Percentiles rank a stretch among this genome's conserved stretches.
Evolutionary conservation across 2,797 vertebrate genomes (phyloP).

Genomic region (Amblyraja radiata): DNA sequence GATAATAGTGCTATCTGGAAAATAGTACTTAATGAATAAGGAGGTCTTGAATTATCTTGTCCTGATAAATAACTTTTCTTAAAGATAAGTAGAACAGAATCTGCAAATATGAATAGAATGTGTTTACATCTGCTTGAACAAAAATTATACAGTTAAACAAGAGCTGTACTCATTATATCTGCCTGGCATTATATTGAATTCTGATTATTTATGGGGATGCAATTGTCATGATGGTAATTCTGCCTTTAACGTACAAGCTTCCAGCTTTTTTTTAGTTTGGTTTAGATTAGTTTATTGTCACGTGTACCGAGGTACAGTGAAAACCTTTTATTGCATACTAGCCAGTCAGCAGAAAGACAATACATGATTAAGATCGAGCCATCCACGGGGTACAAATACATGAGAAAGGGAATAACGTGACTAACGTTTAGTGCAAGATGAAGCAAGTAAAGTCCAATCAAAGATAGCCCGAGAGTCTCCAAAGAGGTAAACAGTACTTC

Average conservation of each 20-base stretch:
- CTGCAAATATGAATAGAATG: background rate
- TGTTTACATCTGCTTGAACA: background rate
- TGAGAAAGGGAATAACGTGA: no score
- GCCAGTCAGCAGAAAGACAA: no score
- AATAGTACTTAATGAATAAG: conserved; percentile 9
- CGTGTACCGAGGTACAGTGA: no score
- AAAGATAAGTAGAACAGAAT: background rate
- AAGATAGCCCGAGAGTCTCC: no score
- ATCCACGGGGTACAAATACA: no score
- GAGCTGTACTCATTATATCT: background rate
- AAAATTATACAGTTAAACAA: background rate
- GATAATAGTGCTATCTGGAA: background rate
- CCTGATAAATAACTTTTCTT: background rate
- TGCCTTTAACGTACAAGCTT: background rate
- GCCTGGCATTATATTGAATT: background rate
- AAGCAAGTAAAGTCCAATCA: no score
- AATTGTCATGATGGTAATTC: background rate
- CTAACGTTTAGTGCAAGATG: no score
- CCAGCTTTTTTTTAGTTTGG: background rate
- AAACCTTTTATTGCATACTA: no score
- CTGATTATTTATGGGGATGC: background rate
- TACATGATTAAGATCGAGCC: no score
- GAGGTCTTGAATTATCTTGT: conserved; percentile 9
- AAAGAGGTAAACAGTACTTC: no score
- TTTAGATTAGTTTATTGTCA: no score